Evolutionary conservation across 2,113 vertebrate genomes (phyloP).

Genomic region (Sinocyclocheilus rhinocerous): DNA sequence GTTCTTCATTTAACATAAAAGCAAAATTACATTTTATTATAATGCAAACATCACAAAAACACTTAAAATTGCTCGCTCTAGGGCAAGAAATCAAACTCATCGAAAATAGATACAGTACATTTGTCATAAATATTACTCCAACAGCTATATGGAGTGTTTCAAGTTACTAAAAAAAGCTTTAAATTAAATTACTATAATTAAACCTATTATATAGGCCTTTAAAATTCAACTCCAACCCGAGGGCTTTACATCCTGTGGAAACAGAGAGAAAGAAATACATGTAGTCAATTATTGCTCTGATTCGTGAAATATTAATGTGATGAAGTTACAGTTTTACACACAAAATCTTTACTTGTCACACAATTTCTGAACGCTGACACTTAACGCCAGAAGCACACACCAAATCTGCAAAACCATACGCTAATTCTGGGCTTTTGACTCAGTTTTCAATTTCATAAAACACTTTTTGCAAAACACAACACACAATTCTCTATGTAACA

Average conservation of each 20-base stretch:
- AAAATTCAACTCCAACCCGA: neutral
- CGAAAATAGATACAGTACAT: slow-evolving; percentile 46
- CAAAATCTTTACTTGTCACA: too few relatives aligned
- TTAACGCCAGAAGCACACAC: too few relatives aligned
- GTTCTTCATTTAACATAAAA: neutral
- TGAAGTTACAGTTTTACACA: too few relatives aligned
- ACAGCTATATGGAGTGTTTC: slow-evolving; percentile 28
- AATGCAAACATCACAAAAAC: neutral
- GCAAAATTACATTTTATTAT: neutral
- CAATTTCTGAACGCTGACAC: too few relatives aligned
- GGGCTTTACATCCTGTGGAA: slow-evolving; percentile 41
- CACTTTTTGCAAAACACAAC: too few relatives aligned
- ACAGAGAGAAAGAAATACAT: neutral
- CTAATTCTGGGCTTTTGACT: too few relatives aligned
- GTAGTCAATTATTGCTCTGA: neutral
- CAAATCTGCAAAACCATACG: too few relatives aligned
- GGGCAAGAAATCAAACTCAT: slow-evolving; percentile 7
- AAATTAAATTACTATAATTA: neutral
- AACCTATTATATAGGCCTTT: slow-evolving; percentile 22
- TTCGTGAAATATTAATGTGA: neutral
- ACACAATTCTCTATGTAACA: too few relatives aligned
- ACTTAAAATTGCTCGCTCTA: neutral
- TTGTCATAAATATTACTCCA: slow-evolving; percentile 38
- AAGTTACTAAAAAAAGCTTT: slow-evolving; percentile 42
- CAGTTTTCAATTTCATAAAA: too few relatives aligned